A percentile compares a stretch with the other conserved stretches of the same genome.
These are phyloP conservation scores for Zenarchopterus dispar DNA, from an alignment of 2,797 vertebrate genomes.

Conservation along the genomic window DNA sequence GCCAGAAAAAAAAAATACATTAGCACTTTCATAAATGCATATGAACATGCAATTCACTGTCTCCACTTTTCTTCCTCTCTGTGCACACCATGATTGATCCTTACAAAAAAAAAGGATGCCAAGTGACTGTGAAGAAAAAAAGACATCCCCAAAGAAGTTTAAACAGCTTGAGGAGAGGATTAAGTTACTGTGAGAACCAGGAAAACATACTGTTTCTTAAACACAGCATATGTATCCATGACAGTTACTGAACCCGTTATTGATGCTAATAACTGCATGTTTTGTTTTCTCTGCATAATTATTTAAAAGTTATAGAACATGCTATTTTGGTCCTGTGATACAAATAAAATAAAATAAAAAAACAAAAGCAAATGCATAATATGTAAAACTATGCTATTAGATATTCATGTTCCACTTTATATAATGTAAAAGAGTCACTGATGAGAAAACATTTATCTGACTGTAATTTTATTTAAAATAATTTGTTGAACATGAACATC, in stretches of 20 bases:
- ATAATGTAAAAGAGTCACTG: too few relatives aligned
- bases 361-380: too few relatives aligned
- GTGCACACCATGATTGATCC: conserved; percentile 13
- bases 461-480: too few relatives aligned
- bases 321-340: too few relatives aligned
- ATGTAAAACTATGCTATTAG: too few relatives aligned
- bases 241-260: conserved; percentile 1
- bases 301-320: background rate
- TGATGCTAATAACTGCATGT: background rate
- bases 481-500: too few relatives aligned
- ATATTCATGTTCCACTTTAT: too few relatives aligned
- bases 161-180: conserved; percentile 15
- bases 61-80: conserved; percentile 21
- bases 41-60: conserved; percentile 32
- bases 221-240: background rate
- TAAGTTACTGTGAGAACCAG: conserved; percentile 28
- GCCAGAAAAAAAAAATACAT: conserved; percentile 45
- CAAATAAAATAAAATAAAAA: too few relatives aligned
- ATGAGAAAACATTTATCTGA: too few relatives aligned
- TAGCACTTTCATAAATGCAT: conserved; percentile 35
- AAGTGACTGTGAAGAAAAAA: conserved; percentile 21
- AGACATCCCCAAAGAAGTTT: conserved; percentile 17
- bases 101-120: conserved; percentile 24
- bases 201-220: conserved; percentile 17
- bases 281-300: background rate